Evolutionary conservation across 2,888 invertebrate species (phyloP), one percentile per base, ranked within the genome.

Genomic region (Deilephila elpenor): DNA sequence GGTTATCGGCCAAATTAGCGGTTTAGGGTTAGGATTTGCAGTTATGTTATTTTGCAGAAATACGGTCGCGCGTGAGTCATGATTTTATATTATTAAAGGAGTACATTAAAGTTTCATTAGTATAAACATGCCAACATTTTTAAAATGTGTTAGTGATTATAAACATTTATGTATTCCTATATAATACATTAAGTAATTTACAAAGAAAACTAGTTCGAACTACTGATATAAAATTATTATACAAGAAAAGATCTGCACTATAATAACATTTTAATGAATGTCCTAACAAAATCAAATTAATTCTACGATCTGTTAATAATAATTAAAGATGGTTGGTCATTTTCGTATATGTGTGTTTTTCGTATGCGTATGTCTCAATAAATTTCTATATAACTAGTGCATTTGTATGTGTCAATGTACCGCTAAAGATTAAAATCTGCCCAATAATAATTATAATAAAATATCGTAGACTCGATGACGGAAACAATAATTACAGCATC

Each of bases 1-100:
- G 19, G 11, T 64, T 64, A 64, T 37, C n/a, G 20, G 14, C n/a
- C 20, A n/a, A 64, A 64, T 64, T 64, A 64, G 64, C 56, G 11
- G 37, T 62, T 64, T 64, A 37, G 20, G 44, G 37, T 60, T 51
- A 19, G n/a, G 56, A 56, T n/a, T 56, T n/a, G 56, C 5, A n/a
- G 56, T 56, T 56, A 11, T 14, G 6, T 25, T 25, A 25, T 56
- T n/a, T 5, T 56, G 56, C 56, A 56, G 56, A 56, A 56, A n/a
- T 56, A 56, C 44, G n/a, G 56, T n/a, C n/a, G 5, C 6, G n/a
- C 56, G 56, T 6, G 56, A 56, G 19, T 56, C 17, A 56, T 56
- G 19, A 56, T 7, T 37, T 34, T 37, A 7, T 44, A 44, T 44
- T 44, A 11, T 44, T 44, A 14, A 14, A 44, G 11, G 14, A 14